Base-by-base conservation (phyloP, 2,113 vertebrate genomes). In the Pelobates fuscus region DNA sequence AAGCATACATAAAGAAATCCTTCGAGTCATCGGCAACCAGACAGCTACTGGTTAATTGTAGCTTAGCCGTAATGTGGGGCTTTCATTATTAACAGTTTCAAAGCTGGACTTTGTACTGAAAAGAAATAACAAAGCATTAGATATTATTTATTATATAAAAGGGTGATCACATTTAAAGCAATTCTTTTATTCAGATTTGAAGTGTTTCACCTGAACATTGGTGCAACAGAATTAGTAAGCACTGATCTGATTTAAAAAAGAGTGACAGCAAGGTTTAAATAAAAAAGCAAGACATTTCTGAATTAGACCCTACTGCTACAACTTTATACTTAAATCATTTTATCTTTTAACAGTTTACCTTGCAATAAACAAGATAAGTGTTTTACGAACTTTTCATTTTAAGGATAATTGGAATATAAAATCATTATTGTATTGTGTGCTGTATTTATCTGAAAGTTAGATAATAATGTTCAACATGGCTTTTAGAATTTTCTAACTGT, bases 1-100 rank as follows among this genome's bases (percentile, higher is more conserved):
- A 75, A 87, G 90, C 83, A 92, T 94, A 84, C 86, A 95, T 82
- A 93, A 91, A 84, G 94, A 96, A 87, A 96, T 96, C 81, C 90
- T 96, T 73, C 90, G 94, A 81, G 94, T 95, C 74, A 96, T 94
- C 81, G 94, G 94, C 82, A 96, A 95, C 86, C 94, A 96, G 84
- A 96, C 94, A 52, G 94, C 94, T 77, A 96, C 94, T 81, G 93
- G 94, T 81, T 96, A 87, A 94, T 79, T 84, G 85, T 86, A 83
- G 82, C 82, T 81, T 75, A 81, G 77, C 68, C 81, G 63, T 79
- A 84, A 86, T 84, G 80, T 82, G 84, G 82, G 85, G 81, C 78
- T 86, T 84, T 89, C 32, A 14, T 49, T 49, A 49, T 90, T 88
- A 89, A 89, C 87, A 81, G 82, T 88, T 84, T 91, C 91, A 94